Base-by-base conservation (phyloP, 2,888 invertebrate species). In the Lithophane socia region DNA sequence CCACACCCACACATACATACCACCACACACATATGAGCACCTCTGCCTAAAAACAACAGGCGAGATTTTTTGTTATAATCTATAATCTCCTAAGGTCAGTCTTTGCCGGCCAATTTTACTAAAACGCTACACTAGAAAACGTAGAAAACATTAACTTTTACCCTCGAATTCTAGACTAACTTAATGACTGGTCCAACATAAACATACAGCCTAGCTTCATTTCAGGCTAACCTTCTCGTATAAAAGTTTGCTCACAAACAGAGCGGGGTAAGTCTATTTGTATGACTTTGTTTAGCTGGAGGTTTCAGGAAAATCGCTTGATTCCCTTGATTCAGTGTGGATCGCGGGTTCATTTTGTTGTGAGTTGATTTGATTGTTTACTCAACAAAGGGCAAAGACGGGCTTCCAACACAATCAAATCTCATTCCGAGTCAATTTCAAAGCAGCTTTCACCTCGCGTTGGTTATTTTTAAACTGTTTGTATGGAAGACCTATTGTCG, bases 201-300 rank as follows among this genome's bases (percentile, higher is more conserved):
- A 70, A 77, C 56, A 70, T n/a, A 56, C 18, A 47, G 24, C 18
- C 49, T 58, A 56, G 52, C 60, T 79, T 42, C 2, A 65, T 65
- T 76, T 56, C 77, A 83, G 54, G 5, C n/a, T 58, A 72, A 54
- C 24, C 9, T 69, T 60, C 49, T 72, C 44, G 16, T 58, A n/a
- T 21, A 47, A 56, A 67, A 70, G 74, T 82, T 79, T 84, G 56
- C 66, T 18, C 61, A 10, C 69, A 73, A 84, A 82, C 84, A 84
- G 47, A 79, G n/a, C 49, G 13, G 68, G 52, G 49, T 56, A 52
- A 54, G 37, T 79, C 13, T 67, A 58, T 84, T 74, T 79, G 69
- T 73, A 74, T 70, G 69, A 67, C 80, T 84, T 74, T 63, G 54
- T 84, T 71, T 58, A 54, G 54, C 67, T 60, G 47, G 73, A 71